Conservation (phyloP, 2,113 vertebrate genomes). For the Hemichromis elongatus region DNA sequence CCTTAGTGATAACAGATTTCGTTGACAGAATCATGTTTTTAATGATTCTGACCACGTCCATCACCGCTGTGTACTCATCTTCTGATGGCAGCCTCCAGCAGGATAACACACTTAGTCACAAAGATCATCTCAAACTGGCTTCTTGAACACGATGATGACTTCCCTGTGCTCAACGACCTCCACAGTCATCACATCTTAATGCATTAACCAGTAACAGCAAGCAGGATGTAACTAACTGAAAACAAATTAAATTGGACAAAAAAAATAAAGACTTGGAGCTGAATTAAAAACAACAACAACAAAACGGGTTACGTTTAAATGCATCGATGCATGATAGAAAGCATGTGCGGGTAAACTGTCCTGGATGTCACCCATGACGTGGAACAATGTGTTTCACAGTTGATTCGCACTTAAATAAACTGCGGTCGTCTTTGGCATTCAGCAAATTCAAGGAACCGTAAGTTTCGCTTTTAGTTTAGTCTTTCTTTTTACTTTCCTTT, state of each 20-base stretch:
- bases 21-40: no score
- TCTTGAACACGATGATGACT: not conserved
- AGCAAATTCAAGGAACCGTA: not conserved
- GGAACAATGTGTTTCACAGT: not conserved
- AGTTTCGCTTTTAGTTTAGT: not conserved
- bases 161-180: not conserved
- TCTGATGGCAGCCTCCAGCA: no score
- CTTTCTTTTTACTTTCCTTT: not conserved
- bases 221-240: not conserved
- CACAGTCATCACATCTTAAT: not conserved
- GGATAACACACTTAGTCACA: no score
- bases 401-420: not conserved
- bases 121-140: no score
- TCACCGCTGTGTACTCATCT: no score
- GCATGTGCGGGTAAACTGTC: not conserved
- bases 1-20: no score
- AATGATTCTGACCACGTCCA: no score
- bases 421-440: not conserved
- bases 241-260: not conserved
- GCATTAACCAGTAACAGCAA: not conserved
- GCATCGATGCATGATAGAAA: not conserved
- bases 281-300: not conserved
- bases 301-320: not conserved
- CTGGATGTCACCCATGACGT: not conserved
- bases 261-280: not conserved